These are phyloP conservation scores for Bursaphelenchus okinawaensis DNA, from an alignment of 2,888 invertebrate species.

Conservation along the genomic window DNA sequence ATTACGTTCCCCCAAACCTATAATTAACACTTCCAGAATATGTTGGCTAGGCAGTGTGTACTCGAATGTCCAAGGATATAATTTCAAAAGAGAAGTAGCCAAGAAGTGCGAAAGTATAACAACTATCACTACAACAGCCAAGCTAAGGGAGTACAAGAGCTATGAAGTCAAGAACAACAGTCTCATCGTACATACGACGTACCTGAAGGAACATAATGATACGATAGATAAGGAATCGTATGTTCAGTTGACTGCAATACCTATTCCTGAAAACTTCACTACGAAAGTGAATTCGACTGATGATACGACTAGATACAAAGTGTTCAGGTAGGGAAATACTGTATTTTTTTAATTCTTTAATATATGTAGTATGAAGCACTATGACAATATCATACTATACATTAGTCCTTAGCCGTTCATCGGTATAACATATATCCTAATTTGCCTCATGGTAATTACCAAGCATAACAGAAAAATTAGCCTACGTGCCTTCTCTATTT, in stretches of 20 bases:
- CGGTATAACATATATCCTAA: too few species aligned
- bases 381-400: too few species aligned
- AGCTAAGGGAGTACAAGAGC: conserved; percentile 31
- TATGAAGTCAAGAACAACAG: conserved; percentile 26
- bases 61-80: conserved; percentile 15
- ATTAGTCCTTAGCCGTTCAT: too few species aligned
- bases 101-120: conserved; percentile 42
- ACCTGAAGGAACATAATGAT: conserved; percentile 15
- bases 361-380: too few species aligned
- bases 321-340: conserved; percentile 10
- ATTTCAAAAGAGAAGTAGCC: conserved; percentile 28
- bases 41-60: conserved; percentile 39
- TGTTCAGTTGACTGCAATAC: conserved; percentile 31
- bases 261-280: conserved; percentile 13
- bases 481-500: too few species aligned
- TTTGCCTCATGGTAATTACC: too few species aligned
- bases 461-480: too few species aligned
- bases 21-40: conserved; percentile 33
- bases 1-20: background rate
- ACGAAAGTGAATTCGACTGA: conserved; percentile 4
- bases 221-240: conserved; percentile 26
- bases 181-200: conserved; percentile 30
- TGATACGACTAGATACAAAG: conserved; percentile 10
- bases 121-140: conserved; percentile 26
- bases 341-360: too few species aligned